phyloP scores from a whole-genome alignment of 2,113 vertebrate species.

The Terrapene triunguis region DNA sequence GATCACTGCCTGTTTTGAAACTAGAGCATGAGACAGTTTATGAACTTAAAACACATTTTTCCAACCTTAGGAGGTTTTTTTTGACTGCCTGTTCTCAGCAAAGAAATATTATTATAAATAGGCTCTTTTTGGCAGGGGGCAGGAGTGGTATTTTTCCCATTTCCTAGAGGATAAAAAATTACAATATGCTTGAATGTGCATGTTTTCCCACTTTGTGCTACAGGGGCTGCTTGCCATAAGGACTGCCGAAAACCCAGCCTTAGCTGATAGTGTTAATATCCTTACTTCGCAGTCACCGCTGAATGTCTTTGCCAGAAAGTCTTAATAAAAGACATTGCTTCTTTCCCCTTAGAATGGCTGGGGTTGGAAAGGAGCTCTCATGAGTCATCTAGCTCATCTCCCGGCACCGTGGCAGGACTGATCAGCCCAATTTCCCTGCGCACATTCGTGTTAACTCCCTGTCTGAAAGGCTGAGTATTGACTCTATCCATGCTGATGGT shows the following conservation, averaged over 20 bases:
- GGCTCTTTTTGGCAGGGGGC: slow-evolving; percentile 15
- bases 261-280: slow-evolving; percentile 34
- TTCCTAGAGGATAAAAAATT: slow-evolving; percentile 65
- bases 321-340: slow-evolving; percentile 29
- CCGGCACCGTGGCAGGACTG: slow-evolving; percentile 22
- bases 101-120: slow-evolving; percentile 65
- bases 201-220: slow-evolving; percentile 59
- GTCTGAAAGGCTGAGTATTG: neutral
- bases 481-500: neutral
- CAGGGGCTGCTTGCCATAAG: slow-evolving; percentile 28
- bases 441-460: slow-evolving; percentile 30
- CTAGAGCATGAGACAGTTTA: slow-evolving; percentile 42
- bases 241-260: slow-evolving; percentile 6
- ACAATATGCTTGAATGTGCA: slow-evolving; percentile 61
- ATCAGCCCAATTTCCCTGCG: neutral
- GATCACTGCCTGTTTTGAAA: neutral
- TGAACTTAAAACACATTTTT: slow-evolving; percentile 61
- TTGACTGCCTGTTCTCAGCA: slow-evolving; percentile 57
- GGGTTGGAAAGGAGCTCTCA: slow-evolving; percentile 36
- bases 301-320: slow-evolving; percentile 36
- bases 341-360: neutral
- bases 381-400: slow-evolving; percentile 45
- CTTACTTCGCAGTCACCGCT: slow-evolving; percentile 41
- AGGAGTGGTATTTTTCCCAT: slow-evolving; percentile 28
- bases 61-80: slow-evolving; percentile 49